Conservation (phyloP, 2,888 invertebrate genomes). For the Eupithecia dodoneata region DNA sequence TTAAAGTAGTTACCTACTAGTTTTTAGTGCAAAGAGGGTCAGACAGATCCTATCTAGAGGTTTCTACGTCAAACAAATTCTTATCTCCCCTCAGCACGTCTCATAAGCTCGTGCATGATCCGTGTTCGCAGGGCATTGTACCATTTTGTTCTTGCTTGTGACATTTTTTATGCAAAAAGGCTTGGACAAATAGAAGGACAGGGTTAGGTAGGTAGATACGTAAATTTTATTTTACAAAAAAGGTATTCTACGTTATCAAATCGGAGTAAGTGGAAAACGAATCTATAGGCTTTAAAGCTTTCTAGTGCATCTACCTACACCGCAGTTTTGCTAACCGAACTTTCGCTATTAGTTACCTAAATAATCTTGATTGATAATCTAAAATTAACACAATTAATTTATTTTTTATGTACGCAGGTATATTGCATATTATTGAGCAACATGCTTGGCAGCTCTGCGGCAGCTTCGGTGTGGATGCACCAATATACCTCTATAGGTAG, state of each 20-base stretch:
- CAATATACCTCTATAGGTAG: not conserved
- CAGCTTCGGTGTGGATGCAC: not conserved
- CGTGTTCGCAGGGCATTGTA: constrained; percentile 35
- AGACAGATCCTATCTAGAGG: constrained; percentile 27
- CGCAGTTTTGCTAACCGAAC: not conserved
- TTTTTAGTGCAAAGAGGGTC: constrained; percentile 23
- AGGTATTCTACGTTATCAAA: not conserved
- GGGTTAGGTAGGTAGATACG: not conserved
- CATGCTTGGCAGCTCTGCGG: not conserved
- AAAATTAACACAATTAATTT: no score
- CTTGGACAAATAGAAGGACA: not conserved
- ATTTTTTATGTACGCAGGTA: not conserved
- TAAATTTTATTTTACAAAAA: not conserved
- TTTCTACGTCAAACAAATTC: constrained; percentile 30
- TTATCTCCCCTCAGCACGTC: constrained; percentile 23
- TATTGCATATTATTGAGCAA: not conserved
- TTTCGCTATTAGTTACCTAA: not conserved
- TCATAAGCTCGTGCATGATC: constrained; percentile 25
- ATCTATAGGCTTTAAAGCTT: not conserved
- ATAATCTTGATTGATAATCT: not conserved
- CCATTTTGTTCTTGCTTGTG: constrained; percentile 19
- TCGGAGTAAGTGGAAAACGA: not conserved
- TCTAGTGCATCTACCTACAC: not conserved
- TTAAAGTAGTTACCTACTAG: constrained; percentile 5
- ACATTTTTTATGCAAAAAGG: constrained; percentile 1